A percentile compares a stretch with the other conserved stretches of the same genome.
phyloP scores from a whole-genome alignment of 2,113 vertebrate species.

The Lipotes vexillifer region DNA sequence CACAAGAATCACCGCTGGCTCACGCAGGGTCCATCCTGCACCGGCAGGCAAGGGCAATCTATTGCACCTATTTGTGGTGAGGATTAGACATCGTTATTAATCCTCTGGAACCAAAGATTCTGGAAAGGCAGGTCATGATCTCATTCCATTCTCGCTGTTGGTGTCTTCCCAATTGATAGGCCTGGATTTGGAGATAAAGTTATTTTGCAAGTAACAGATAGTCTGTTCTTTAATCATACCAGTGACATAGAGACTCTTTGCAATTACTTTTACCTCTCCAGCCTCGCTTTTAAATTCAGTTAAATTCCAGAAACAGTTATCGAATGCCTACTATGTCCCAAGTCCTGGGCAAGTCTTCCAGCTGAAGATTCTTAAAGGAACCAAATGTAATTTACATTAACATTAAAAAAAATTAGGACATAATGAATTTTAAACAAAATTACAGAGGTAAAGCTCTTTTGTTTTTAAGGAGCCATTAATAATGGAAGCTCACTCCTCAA shows the following conservation, averaged over 20 bases:
- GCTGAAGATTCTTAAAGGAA: not conserved
- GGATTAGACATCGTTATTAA: not conserved
- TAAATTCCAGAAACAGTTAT: not conserved
- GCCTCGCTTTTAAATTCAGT: not conserved
- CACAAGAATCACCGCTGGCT: not conserved
- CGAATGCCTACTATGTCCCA: not conserved
- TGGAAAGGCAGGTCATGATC: not conserved
- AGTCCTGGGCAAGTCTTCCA: not conserved
- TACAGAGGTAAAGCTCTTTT: slow-evolving; percentile 10
- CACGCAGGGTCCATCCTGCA: not conserved
- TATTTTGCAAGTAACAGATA: slow-evolving; percentile 20
- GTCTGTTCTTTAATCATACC: not conserved
- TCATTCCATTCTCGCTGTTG: not conserved
- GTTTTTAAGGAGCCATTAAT: not conserved
- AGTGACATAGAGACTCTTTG: not conserved
- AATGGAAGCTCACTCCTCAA: not conserved
- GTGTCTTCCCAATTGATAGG: not conserved
- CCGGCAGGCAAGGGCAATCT: not conserved
- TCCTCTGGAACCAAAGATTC: not conserved
- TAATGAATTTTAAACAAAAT: not conserved
- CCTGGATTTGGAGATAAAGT: not conserved
- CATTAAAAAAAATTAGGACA: not conserved
- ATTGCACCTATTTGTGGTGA: not conserved
- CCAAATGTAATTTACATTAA: not conserved
- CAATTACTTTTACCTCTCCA: not conserved